Evolutionary conservation across 2,888 invertebrate genomes (phyloP).

Genomic region (Ormyrus nitidulus): DNA sequence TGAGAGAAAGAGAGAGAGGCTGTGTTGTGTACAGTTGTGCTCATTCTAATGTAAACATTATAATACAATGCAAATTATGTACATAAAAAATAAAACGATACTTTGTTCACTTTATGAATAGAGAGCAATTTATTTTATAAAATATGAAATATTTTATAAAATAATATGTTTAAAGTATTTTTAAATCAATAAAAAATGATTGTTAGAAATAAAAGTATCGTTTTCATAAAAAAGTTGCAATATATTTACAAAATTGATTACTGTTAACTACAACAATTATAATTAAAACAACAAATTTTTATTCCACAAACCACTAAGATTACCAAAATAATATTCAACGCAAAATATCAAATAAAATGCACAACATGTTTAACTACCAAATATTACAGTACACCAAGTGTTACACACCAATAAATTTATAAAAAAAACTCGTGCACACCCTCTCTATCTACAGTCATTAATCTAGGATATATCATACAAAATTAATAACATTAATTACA

Average conservation of each 20-base stretch:
- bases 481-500: background rate
- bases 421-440: constrained; percentile 34
- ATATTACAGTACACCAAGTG: constrained; percentile 1
- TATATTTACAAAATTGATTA: no score
- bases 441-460: constrained; percentile 15
- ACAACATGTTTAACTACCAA: background rate
- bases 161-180: no score
- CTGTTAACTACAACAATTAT: no score
- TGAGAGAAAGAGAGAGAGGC: constrained; percentile 9
- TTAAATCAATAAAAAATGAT: no score
- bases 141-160: no score
- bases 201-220: no score
- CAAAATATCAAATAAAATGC: background rate
- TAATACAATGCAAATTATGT: constrained; percentile 7
- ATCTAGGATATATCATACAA: background rate
- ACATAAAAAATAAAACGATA: background rate
- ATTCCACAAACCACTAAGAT: no score
- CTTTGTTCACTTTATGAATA: background rate
- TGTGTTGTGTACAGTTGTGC: constrained; percentile 8
- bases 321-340: no score
- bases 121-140: no score
- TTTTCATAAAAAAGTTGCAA: no score
- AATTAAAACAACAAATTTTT: no score
- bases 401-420: constrained; percentile 4
- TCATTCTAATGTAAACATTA: constrained; percentile 9